Evolutionary conservation across 2,797 vertebrate genomes (phyloP).

Genomic region (Neoniphon sammara): DNA sequence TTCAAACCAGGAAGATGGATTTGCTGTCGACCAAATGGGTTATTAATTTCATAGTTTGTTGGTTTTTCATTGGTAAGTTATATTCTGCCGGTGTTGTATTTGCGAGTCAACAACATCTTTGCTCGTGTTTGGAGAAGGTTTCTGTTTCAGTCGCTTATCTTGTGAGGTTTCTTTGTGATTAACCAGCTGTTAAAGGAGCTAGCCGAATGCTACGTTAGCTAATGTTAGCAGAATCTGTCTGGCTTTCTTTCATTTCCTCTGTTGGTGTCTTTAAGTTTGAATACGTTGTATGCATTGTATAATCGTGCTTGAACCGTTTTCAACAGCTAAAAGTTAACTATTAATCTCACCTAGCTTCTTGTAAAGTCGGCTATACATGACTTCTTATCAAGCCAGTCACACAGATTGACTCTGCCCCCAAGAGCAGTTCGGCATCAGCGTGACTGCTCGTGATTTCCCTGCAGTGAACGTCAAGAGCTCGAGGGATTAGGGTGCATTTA

Average conservation of each 20-base stretch:
- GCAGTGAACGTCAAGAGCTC: constrained; percentile 15
- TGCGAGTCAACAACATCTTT: neutral
- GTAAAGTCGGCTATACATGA: neutral
- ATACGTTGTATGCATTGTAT: constrained; percentile 7
- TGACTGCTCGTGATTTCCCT: constrained; percentile 78
- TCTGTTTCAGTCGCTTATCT: neutral
- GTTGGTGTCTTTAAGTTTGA: neutral
- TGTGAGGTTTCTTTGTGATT: constrained; percentile 61
- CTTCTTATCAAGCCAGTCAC: neutral
- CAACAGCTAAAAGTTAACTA: fast-evolving
- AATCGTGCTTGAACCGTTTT: fast-evolving
- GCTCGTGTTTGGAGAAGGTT: neutral
- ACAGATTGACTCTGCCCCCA: neutral
- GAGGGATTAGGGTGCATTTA: constrained; percentile 12
- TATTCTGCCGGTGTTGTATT: fast-evolving
- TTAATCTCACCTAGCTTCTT: fast-evolving
- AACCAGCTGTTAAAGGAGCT: constrained; percentile 26
- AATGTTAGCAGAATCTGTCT: constrained; percentile 38
- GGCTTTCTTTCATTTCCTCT: neutral
- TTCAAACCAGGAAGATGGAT: constrained; percentile 85
- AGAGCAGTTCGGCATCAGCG: constrained; percentile 51
- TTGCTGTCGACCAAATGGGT: constrained; percentile 65
- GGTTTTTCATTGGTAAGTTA: constrained; percentile 71
- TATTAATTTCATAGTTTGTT: constrained; percentile 60
- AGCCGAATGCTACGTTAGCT: constrained; percentile 69